Base-by-base conservation (phyloP, 2,888 invertebrate species). In the Leucophenga montana region DNA sequence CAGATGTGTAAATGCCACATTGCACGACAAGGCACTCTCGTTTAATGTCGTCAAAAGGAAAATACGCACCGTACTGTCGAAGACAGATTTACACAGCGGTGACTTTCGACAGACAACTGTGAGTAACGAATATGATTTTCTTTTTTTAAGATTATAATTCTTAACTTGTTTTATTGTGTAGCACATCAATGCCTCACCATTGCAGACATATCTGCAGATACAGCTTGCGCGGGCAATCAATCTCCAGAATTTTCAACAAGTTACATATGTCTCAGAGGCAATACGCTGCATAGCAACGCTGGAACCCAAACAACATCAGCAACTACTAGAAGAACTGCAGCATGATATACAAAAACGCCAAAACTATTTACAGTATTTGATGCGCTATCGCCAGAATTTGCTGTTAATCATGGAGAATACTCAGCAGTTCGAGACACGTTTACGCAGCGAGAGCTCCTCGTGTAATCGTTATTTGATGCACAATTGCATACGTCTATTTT, bases 31-130 rank as follows among this genome's bases (percentile, higher is more conserved):
- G 71, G 78, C 78, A 6, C 70, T 87, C 33, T 79, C 82, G 22
- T 89, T 89, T 44, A 83, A 85, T 70, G 84, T 85, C 72, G 85
- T 89, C 4, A 97, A 98, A 88, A 93, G 95, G 75, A 98, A 98
- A 85, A 90, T 99, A 72, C 92, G 98, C 22, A 91, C 95, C 78
- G 98, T 98, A 67, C 90, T 99, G 44, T 96, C 97, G 75, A 95
- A 94, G 78, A 95, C 96, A 0, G 96, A 97, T 84, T 89, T 94
- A 71, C 93, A 94, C 79, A 92, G 93, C 83, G 91, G 92, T 0
- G 92, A 92, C 80, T 91, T 92, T 73, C 89, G 89, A 2, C 89
- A 92, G 70, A 91, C 92, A 0, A 91, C 90, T 66, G 91, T 92
- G 79, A 89, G 82, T 77, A 70, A 8, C 11, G 39, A 39, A 11